These are phyloP conservation scores for Trichomalopsis sarcophagae DNA, from an alignment of 1,140 invertebrate genomes.

Conservation along the genomic window DNA sequence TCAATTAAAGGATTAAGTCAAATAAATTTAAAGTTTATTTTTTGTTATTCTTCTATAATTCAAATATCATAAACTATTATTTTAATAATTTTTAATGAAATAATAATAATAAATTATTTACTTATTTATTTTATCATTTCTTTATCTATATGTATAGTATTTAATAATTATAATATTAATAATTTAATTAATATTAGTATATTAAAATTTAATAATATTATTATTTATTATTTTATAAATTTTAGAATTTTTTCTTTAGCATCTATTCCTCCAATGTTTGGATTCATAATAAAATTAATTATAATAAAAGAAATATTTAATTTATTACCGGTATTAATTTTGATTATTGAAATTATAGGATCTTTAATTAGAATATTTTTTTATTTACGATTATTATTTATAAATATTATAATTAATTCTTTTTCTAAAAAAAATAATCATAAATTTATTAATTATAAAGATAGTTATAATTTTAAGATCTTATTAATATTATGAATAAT, in stretches of 20 bases:
- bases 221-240: neutral
- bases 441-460: slow-evolving; percentile 55
- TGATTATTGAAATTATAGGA: no score
- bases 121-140: neutral
- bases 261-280: neutral
- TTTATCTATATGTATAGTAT: neutral
- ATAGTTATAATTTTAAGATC: slow-evolving; percentile 59
- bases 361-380: no score
- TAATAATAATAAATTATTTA: neutral
- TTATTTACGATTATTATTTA: no score
- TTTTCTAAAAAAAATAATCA: no score
- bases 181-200: neutral
- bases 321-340: slow-evolving; percentile 63
- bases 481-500: no score
- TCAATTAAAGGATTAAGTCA: slow-evolving; percentile 74
- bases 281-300: slow-evolving; percentile 3
- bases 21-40: slow-evolving; percentile 78
- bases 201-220: no score
- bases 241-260: neutral
- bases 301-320: neutral
- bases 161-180: neutral
- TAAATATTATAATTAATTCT: no score
- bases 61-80: slow-evolving; percentile 61
- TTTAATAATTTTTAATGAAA: slow-evolving; percentile 79
- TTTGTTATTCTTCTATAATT: slow-evolving; percentile 70